Evolutionary conservation across 2,888 invertebrate species (phyloP).

Genomic region (Stenoptilia bipunctidactyla): DNA sequence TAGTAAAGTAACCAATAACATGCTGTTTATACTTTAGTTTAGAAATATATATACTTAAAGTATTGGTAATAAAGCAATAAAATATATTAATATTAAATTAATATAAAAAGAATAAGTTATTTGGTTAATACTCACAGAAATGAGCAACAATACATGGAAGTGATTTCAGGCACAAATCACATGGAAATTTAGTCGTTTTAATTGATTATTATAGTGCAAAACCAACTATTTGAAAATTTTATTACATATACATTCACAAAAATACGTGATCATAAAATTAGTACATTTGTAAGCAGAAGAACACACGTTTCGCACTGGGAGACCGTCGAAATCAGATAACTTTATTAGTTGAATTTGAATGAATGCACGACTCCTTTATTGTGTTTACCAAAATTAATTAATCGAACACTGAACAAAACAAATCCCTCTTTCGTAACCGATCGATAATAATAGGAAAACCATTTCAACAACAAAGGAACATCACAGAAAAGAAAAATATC

Average conservation of each 20-base stretch:
- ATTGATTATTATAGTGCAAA: slow-evolving; percentile 20
- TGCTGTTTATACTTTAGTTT: no score
- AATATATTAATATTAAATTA: background rate
- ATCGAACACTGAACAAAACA: slow-evolving; percentile 22
- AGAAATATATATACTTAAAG: no score
- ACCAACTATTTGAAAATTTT: background rate
- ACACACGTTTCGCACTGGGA: background rate
- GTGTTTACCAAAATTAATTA: slow-evolving; percentile 6
- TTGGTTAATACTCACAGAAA: slow-evolving; percentile 54
- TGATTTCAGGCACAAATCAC: slow-evolving; percentile 29
- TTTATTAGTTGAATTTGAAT: background rate
- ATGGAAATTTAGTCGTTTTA: background rate
- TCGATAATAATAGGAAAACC: slow-evolving; percentile 58
- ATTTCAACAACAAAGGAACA: slow-evolving; percentile 61
- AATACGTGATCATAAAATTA: slow-evolving; percentile 9
- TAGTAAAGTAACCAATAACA: no score
- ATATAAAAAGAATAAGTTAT: slow-evolving; percentile 4
- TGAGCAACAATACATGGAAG: slow-evolving; percentile 71
- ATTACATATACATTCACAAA: background rate
- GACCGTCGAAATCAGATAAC: no score
- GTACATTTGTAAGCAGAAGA: slow-evolving; percentile 6
- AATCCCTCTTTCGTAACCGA: slow-evolving; percentile 64
- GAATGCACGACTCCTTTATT: slow-evolving; percentile 2
- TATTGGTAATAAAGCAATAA: background rate
- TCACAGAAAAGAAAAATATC: background rate